Percentiles rank a stretch among this genome's conserved stretches.
These are phyloP conservation scores for Esox niger DNA, from an alignment of 2,113 vertebrate genomes.

Conservation along the genomic window DNA sequence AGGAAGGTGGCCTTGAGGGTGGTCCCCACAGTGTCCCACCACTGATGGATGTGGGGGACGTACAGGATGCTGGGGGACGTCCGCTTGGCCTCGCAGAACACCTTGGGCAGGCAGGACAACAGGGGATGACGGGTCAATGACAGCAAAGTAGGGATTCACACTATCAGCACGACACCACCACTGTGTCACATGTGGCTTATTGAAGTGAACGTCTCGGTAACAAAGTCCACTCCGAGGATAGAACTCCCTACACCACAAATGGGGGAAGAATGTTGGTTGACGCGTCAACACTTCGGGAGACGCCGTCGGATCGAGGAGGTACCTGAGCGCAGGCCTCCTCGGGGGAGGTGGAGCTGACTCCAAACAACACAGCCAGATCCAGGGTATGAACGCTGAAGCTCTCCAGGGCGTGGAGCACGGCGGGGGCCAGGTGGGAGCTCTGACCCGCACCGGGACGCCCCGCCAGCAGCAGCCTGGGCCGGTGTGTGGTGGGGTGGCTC, in stretches of 20 bases:
- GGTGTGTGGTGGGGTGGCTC: slow-evolving; percentile 71
- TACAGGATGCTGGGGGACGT: slow-evolving; percentile 85
- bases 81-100: slow-evolving; percentile 81
- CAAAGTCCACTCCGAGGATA: too few relatives aligned
- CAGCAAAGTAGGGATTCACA: background rate
- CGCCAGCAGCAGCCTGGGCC: slow-evolving; percentile 74
- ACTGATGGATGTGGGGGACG: slow-evolving; percentile 79
- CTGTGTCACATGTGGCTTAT: too few relatives aligned
- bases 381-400: slow-evolving; percentile 76
- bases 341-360: slow-evolving; percentile 67
- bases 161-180: too few relatives aligned
- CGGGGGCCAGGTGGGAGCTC: slow-evolving; percentile 79
- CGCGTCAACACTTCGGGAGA: too few relatives aligned
- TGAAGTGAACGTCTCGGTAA: too few relatives aligned
- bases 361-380: slow-evolving; percentile 73
- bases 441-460: slow-evolving; percentile 76
- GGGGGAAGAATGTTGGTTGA: background rate
- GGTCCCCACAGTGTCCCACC: slow-evolving; percentile 81
- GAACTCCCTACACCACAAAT: too few relatives aligned
- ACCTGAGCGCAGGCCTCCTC: slow-evolving; percentile 87
- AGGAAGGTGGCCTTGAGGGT: slow-evolving; percentile 79
- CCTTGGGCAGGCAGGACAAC: slow-evolving; percentile 52
- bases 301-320: slow-evolving; percentile 3
- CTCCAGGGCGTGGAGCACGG: slow-evolving; percentile 79
- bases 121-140: background rate